Conservation (phyloP, 2,888 invertebrate genomes). For the Hartigia nigra region DNA sequence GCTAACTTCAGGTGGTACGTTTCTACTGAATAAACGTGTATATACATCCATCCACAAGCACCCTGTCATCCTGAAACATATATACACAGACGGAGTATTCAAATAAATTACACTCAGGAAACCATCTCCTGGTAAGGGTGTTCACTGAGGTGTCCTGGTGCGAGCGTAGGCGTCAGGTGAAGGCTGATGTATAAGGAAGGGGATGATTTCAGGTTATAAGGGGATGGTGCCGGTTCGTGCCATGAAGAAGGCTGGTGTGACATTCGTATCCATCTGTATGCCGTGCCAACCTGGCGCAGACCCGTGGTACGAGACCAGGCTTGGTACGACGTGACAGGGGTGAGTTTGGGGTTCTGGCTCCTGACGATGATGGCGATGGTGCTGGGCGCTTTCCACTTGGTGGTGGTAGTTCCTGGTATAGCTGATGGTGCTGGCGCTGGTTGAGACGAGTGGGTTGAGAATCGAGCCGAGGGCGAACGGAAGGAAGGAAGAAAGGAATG, state of each 20-base stretch:
- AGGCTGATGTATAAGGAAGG: neutral
- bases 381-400: neutral
- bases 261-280: slow-evolving; percentile 41
- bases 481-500: slow-evolving; percentile 10
- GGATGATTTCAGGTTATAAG: neutral
- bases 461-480: slow-evolving; percentile 29
- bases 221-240: neutral
- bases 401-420: neutral
- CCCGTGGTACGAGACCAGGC: slow-evolving; percentile 26
- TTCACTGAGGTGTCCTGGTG: neutral
- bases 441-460: slow-evolving; percentile 25
- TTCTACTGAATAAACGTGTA: too few species aligned
- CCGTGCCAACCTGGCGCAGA: slow-evolving; percentile 32
- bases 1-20: too few species aligned
- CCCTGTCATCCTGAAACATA: neutral
- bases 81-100: neutral
- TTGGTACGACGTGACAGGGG: slow-evolving; percentile 32
- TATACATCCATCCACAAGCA: neutral
- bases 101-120: neutral
- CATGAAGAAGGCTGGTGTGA: slow-evolving; percentile 25
- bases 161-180: neutral
- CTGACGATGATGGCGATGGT: neutral
- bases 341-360: slow-evolving; percentile 15
- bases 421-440: slow-evolving; percentile 15
- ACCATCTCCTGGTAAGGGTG: neutral